Conservation (phyloP, 2,113 vertebrate genomes). For the Sphyrna mokarran region DNA sequence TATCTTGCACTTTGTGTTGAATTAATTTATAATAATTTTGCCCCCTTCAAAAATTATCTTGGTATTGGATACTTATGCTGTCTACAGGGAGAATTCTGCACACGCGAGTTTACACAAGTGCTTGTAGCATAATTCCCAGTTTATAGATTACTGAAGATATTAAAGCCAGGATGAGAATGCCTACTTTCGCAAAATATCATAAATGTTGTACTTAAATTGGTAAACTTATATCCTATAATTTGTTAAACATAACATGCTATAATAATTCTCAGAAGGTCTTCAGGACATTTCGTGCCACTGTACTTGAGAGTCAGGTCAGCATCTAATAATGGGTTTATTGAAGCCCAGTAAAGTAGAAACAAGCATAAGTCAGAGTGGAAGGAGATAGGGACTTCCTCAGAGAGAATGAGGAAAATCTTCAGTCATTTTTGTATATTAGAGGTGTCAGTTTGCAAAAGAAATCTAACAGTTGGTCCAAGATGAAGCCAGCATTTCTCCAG, state of each 20-base stretch:
- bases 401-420: neutral
- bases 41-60: neutral
- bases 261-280: neutral
- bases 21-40: neutral
- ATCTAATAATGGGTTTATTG: neutral
- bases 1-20: neutral
- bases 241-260: neutral
- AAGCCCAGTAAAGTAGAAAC: neutral
- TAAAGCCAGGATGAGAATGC: neutral
- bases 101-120: neutral
- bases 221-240: neutral
- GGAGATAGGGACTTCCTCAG: neutral
- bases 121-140: neutral
- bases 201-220: neutral
- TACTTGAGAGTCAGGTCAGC: neutral
- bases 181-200: neutral
- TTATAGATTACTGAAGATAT: neutral
- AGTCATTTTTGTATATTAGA: neutral
- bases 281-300: neutral
- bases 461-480: neutral
- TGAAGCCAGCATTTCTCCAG: neutral
- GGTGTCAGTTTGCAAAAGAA: neutral
- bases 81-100: neutral
- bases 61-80: neutral
- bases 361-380: neutral